Percentiles rank a stretch among this genome's conserved stretches.
These are phyloP conservation scores for Phrynocephalus versicolor DNA, from an alignment of 2,113 vertebrate genomes.

Conservation along the genomic window DNA sequence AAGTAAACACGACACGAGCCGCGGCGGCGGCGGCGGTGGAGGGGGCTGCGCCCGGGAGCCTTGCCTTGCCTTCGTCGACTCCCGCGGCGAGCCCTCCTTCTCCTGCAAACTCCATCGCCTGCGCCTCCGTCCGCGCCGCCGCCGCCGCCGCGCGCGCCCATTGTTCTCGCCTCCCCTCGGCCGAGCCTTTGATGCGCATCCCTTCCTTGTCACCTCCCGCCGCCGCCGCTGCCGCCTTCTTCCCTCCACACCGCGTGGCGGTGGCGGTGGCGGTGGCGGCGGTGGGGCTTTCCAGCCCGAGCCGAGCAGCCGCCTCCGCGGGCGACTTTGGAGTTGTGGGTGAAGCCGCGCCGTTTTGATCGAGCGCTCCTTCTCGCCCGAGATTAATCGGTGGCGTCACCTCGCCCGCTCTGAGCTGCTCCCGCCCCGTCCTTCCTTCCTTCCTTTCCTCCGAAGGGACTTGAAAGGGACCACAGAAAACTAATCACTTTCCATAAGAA, in stretches of 20 bases:
- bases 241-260: too few relatives aligned
- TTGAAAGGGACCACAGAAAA: slow-evolving; percentile 82
- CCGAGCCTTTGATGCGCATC: slow-evolving; percentile 78
- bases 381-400: slow-evolving; percentile 85
- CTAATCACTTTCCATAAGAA: slow-evolving; percentile 79
- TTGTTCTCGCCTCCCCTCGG: slow-evolving; percentile 72
- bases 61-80: too few relatives aligned
- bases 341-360: slow-evolving; percentile 78
- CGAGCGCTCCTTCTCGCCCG: slow-evolving; percentile 79
- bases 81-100: slow-evolving; percentile 51
- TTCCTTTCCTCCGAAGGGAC: slow-evolving; percentile 80
- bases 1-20: too few relatives aligned
- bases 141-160: slow-evolving; percentile 36
- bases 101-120: slow-evolving; percentile 69
- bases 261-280: too few relatives aligned
- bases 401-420: slow-evolving; percentile 58
- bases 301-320: slow-evolving; percentile 76
- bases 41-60: too few relatives aligned
- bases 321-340: slow-evolving; percentile 84
- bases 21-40: too few relatives aligned
- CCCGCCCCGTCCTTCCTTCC: slow-evolving; percentile 45
- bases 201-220: slow-evolving; percentile 80
- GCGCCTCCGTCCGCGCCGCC: slow-evolving; percentile 6
- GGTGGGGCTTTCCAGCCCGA: slow-evolving; percentile 79
- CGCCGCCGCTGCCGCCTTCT: slow-evolving; percentile 67